Evolutionary conservation across 2,888 invertebrate species (phyloP), one percentile per base, ranked within the genome.

Genomic region (Orthosia gothica): DNA sequence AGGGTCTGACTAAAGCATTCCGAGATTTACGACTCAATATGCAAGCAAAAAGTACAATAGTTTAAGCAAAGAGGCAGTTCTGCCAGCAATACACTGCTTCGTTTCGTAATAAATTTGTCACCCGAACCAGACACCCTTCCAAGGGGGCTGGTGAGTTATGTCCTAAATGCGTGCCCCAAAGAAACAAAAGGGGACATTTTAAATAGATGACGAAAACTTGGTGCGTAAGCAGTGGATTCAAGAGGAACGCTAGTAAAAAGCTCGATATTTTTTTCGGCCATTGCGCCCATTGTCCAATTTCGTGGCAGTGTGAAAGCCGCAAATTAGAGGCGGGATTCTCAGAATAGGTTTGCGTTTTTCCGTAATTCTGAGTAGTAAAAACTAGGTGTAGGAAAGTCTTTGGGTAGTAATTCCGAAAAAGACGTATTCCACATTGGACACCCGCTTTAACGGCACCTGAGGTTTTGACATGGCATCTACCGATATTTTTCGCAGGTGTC

Each of bases 101-200:
- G 72, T 76, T 81, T 87, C 78, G 76, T 82, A 87, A 87, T 87
- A 87, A 86, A 87, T 87, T 83, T 87, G 86, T 87, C 83, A 84
- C 66, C 74, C 81, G 64, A 59, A 65, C 79, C 78, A 87, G 86
- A 83, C 85, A 81, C 82, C 79, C 84, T 66, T 74, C 57, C 71
- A 79, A 85, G 87, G 87, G 87, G 84, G 55, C 74, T 50, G 65
- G 72, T 84, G 84, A 87, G 68, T 87, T 81, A 87, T 84, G 84
- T 63, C 69, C 74, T 49, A 79, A 87, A 80, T 87, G 87, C 81
- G 86, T 86, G 87, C 74, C 57, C 68, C 78, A 76, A 65, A 76
- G 68, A 83, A 81, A 86, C 79, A 81, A 84, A 85, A 82, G 74
- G 74, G 72, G 62, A 71, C 73, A 73, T 75, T 78, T 84, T 61